Percentiles rank a stretch among this genome's conserved stretches.
Evolutionary conservation across 92 coral and sea anemone genomes (phyloP).

Genomic region (Phenganax stokvisi): DNA sequence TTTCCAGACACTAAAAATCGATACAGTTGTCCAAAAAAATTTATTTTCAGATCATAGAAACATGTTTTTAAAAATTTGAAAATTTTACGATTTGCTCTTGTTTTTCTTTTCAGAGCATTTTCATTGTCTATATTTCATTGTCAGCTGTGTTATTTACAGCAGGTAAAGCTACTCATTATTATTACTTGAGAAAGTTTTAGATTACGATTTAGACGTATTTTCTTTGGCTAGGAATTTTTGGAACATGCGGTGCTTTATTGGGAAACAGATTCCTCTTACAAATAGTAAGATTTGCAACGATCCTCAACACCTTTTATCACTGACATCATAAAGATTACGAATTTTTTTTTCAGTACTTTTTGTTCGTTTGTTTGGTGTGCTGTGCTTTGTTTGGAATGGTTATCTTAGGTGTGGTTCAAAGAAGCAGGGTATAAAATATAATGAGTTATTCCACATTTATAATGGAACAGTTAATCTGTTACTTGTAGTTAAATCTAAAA

Average conservation of each 20-base stretch:
- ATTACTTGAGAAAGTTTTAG: neutral
- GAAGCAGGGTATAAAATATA: conserved; percentile 51
- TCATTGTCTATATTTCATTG: conserved; percentile 51
- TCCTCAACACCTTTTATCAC: neutral
- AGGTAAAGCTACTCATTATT: conserved; percentile 40
- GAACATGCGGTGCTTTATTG: conserved; percentile 62
- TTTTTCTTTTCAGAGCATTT: conserved; percentile 41
- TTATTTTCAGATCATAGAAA: no score
- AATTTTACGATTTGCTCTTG: no score
- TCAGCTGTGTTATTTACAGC: conserved; percentile 56
- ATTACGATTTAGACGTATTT: neutral
- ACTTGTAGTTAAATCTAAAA: neutral
- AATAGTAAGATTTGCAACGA: conserved; percentile 44
- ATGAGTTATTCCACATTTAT: neutral
- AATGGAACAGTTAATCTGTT: neutral
- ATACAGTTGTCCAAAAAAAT: no score
- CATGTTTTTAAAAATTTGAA: no score
- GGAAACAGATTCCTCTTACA: conserved; percentile 47
- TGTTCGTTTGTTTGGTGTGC: conserved; percentile 46
- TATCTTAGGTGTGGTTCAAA: conserved; percentile 54
- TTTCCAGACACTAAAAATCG: no score
- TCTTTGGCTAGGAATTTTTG: conserved; percentile 51
- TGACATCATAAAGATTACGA: neutral
- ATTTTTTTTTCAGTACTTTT: conserved; percentile 55
- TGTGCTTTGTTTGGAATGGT: conserved; percentile 54